A percentile compares a stretch with the other conserved stretches of the same genome.
phyloP scores from a whole-genome alignment of 2,797 vertebrate species.

The Nyctalus aviator region DNA sequence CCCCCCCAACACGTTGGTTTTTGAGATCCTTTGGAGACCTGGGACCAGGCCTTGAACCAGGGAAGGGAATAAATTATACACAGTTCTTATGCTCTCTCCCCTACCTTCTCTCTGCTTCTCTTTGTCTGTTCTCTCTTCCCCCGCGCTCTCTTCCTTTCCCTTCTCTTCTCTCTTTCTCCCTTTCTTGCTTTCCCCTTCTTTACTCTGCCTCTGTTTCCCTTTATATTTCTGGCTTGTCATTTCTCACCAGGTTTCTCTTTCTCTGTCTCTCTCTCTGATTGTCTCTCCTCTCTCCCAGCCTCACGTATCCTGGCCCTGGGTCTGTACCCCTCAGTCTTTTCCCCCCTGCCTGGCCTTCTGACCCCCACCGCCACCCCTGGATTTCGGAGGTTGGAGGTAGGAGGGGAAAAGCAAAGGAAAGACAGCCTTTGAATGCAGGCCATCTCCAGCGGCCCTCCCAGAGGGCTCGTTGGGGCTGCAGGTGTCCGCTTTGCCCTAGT shows the following conservation, averaged over 20 bases:
- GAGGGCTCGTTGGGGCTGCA: not conserved
- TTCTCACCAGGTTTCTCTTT: not conserved
- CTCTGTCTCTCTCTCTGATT: not conserved
- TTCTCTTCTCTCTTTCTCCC: not conserved
- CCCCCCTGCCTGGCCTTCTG: no score
- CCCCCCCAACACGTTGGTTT: conserved; percentile 42
- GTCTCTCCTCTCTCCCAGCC: rapidly evolving
- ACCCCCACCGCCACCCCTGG: not conserved
- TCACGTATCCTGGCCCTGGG: not conserved
- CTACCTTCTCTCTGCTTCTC: not conserved
- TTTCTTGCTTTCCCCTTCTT: not conserved
- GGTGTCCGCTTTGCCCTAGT: conserved; percentile 47
- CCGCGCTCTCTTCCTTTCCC: not conserved
- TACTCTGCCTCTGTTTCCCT: not conserved
- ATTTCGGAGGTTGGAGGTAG: not conserved
- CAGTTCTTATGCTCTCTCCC: not conserved
- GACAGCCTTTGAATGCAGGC: not conserved
- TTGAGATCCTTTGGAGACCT: conserved; percentile 32
- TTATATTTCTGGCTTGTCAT: not conserved
- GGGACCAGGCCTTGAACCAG: conserved; percentile 27
- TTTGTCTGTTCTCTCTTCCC: not conserved
- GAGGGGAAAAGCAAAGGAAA: not conserved
- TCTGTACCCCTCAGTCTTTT: no score
- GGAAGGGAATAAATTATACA: conserved; percentile 78
- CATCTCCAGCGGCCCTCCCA: not conserved